Base-by-base conservation (phyloP, 2,888 invertebrate species). In the Cryptocephalus moraei region DNA sequence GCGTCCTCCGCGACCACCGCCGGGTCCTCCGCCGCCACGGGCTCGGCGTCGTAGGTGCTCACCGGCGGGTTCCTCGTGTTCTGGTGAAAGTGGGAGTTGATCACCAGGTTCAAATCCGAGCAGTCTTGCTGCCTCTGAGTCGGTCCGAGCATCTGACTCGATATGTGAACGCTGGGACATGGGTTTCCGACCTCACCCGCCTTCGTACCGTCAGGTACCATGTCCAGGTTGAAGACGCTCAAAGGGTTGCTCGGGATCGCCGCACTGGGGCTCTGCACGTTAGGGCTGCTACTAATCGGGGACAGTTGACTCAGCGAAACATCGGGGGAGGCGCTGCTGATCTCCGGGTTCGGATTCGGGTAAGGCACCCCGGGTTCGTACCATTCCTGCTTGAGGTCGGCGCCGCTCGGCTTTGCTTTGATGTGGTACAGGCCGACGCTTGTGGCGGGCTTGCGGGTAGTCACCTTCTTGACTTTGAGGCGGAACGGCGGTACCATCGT, bases 81-180 rank as follows among this genome's bases (percentile, higher is more conserved):
- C 55, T 80, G 82, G 38, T 81, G 71, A 2, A 82, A 74, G 58
- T 84, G 81, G 0, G 83, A 82, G 54, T 84, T 84, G 2, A 84
- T 79, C 11, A 82, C 79, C 47, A 84, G 78, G 61, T 81, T 83
- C 49, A 84, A 67, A 68, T 84, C 84, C 0, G 81, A 80, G 57
- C 84, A 84, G 4, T 76, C 81, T 63, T 82, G 81, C 41, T 73
- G 76, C 61, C 78, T 75, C 6, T 74, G 73, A 67, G 76, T 63
- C 67, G 76, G 63, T 9, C 51, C 53, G 70, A 77, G 54, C 69
- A 79, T 59, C 69, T 77, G 48, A 73, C 69, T 52, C 2, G 78
- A 75, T 1, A 80, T 68, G 56, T 73, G 78, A 54, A 80, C 76
- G 11, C 76, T 75, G 1, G 79, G 79, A 56, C 79, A 80, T 40